Percentiles rank a stretch among this genome's conserved stretches.
Evolutionary conservation across 1,140 invertebrate species (phyloP).

Genomic region (Luehdorfia chinensis): DNA sequence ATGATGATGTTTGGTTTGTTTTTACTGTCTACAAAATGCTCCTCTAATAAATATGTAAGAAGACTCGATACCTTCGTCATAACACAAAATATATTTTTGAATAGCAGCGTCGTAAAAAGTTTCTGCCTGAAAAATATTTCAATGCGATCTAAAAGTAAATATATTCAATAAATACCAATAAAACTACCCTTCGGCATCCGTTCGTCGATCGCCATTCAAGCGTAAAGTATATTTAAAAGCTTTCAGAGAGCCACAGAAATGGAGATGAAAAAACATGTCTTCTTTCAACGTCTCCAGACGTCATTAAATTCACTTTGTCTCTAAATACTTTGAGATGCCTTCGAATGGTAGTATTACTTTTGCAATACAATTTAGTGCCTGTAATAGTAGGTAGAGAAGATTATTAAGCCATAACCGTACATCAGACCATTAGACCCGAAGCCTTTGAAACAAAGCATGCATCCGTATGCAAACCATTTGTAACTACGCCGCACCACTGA

Average conservation of each 20-base stretch:
- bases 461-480: slow-evolving; percentile 43
- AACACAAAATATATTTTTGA: too few species aligned
- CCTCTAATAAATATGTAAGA: too few species aligned
- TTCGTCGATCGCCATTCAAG: slow-evolving; percentile 26
- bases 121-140: too few species aligned
- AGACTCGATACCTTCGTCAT: too few species aligned
- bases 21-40: too few species aligned
- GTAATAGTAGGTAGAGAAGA: slow-evolving; percentile 29
- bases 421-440: slow-evolving; percentile 49
- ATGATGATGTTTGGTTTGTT: too few species aligned
- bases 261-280: slow-evolving; percentile 23
- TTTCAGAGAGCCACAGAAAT: slow-evolving; percentile 37
- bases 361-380: slow-evolving; percentile 9
- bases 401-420: slow-evolving; percentile 57
- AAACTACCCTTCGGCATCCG: slow-evolving; percentile 23
- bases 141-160: slow-evolving; percentile 8
- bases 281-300: slow-evolving; percentile 20
- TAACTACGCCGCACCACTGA: slow-evolving; percentile 19
- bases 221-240: slow-evolving; percentile 45
- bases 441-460: slow-evolving; percentile 40
- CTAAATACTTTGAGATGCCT: slow-evolving; percentile 5
- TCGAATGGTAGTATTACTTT: not conserved
- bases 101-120: too few species aligned
- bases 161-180: slow-evolving; percentile 18
- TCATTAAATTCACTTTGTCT: slow-evolving; percentile 28